phyloP scores from a whole-genome alignment of 1,140 invertebrate genomes.

The Drosophila murphyi region DNA sequence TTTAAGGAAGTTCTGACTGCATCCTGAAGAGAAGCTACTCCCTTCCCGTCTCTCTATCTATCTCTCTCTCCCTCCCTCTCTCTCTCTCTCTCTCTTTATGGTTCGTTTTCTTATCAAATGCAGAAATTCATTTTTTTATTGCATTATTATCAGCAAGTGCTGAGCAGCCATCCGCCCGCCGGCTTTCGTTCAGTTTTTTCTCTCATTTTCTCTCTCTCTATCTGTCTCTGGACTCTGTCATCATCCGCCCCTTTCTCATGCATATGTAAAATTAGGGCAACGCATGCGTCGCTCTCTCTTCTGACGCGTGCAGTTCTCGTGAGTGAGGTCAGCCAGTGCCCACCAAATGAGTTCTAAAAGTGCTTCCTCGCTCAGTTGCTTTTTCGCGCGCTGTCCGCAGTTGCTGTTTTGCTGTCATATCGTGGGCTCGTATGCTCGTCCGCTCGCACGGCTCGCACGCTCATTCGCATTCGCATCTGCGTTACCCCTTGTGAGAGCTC shows the following conservation, averaged over 20 bases:
- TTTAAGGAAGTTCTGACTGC: background rate
- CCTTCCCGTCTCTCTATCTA: background rate
- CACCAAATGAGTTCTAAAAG: conserved; percentile 7
- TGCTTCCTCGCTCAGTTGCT: background rate
- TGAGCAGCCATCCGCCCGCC: conserved; percentile 22
- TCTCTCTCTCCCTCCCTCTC: background rate
- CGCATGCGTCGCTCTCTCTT: conserved; percentile 31
- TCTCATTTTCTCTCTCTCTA: background rate
- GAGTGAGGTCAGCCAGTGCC: background rate
- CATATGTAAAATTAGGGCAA: conserved; percentile 11
- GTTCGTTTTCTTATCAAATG: background rate
- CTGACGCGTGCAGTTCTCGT: conserved; percentile 2
- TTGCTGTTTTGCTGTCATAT: conserved; percentile 53
- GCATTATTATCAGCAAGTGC: conserved; percentile 13
- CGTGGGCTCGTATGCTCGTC: conserved; percentile 28
- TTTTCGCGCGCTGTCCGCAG: conserved; percentile 48
- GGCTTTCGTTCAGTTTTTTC: conserved; percentile 15
- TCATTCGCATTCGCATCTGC: conserved; percentile 28
- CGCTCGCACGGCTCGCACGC: conserved; percentile 20
- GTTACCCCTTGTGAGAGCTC: conserved; percentile 7
- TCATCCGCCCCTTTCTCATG: background rate
- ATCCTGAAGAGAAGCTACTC: background rate
- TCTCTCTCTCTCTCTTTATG: background rate
- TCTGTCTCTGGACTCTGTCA: background rate
- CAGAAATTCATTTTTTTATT: conserved; percentile 7